Evolutionary conservation across 2,113 vertebrate genomes (phyloP).

Genomic region (Toxotes chatareus): DNA sequence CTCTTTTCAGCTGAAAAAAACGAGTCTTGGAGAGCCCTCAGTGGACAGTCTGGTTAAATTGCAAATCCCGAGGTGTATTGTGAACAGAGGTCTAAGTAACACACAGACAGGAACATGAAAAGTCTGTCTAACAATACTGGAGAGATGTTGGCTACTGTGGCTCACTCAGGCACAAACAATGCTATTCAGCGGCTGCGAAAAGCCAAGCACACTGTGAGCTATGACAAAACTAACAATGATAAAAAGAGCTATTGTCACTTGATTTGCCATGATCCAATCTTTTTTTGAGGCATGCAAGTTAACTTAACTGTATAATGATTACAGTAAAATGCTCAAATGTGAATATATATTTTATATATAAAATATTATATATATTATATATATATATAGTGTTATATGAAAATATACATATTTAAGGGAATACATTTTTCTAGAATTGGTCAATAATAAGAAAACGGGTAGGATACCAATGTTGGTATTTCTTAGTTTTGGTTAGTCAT

Average conservation of each 20-base stretch:
- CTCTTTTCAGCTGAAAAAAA: constrained; percentile 6
- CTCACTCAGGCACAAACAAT: not conserved
- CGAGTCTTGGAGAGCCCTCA: not conserved
- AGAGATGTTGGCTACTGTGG: not conserved
- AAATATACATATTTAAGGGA: no score
- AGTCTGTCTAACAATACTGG: not conserved
- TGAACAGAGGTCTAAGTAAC: constrained; percentile 38
- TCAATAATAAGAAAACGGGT: not conserved
- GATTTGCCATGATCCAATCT: not conserved
- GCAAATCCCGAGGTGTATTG: constrained; percentile 9
- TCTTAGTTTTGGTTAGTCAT: not conserved
- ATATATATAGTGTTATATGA: no score
- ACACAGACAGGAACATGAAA: constrained; percentile 24
- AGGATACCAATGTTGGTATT: not conserved
- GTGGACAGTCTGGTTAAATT: constrained; percentile 12
- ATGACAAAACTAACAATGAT: not conserved
- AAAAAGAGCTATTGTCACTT: not conserved
- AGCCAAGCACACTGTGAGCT: not conserved
- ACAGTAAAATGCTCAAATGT: not conserved
- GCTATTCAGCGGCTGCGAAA: not conserved
- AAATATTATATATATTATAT: no score
- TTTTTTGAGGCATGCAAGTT: no score
- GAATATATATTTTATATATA: not conserved
- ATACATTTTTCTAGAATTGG: not conserved
- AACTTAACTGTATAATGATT: not conserved